Conservation (phyloP, 2,797 vertebrate genomes). For the Molossus alvarezi region DNA sequence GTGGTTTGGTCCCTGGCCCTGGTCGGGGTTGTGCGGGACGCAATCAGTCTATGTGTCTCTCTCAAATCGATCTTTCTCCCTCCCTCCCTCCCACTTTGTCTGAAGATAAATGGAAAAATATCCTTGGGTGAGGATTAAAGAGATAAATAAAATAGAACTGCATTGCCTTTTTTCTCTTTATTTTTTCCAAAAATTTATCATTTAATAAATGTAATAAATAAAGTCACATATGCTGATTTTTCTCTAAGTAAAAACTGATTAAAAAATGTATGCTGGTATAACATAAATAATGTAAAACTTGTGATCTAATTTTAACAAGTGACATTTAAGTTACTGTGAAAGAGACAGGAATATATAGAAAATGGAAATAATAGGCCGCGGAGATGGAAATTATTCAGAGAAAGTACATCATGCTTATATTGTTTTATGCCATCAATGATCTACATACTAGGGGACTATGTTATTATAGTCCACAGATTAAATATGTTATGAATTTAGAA, state of each 20-base stretch:
- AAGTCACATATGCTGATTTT: neutral
- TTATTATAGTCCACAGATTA: neutral
- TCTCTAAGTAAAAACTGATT: slow-evolving; percentile 34
- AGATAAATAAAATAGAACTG: neutral
- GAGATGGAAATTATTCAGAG: slow-evolving; percentile 3
- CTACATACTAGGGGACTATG: neutral
- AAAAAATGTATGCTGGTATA: slow-evolving; percentile 17
- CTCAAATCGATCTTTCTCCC: too few species aligned
- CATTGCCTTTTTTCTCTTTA: neutral
- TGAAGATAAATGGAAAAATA: too few species aligned
- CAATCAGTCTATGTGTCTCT: too few species aligned
- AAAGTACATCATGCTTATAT: neutral
- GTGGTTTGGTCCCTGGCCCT: too few species aligned
- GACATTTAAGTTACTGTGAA: neutral
- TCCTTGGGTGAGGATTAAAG: too few species aligned
- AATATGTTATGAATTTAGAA: slow-evolving; percentile 4
- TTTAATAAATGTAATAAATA: slow-evolving; percentile 25
- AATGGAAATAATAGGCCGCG: neutral
- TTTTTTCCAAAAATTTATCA: neutral
- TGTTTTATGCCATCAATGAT: neutral
- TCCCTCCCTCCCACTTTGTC: too few species aligned
- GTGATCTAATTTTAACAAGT: slow-evolving; percentile 44
- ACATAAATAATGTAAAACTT: slow-evolving; percentile 35
- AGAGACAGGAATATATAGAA: neutral
- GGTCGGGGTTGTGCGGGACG: too few species aligned